phyloP scores from a whole-genome alignment of 2,888 invertebrate genomes.

The Crepidodera aurea region DNA sequence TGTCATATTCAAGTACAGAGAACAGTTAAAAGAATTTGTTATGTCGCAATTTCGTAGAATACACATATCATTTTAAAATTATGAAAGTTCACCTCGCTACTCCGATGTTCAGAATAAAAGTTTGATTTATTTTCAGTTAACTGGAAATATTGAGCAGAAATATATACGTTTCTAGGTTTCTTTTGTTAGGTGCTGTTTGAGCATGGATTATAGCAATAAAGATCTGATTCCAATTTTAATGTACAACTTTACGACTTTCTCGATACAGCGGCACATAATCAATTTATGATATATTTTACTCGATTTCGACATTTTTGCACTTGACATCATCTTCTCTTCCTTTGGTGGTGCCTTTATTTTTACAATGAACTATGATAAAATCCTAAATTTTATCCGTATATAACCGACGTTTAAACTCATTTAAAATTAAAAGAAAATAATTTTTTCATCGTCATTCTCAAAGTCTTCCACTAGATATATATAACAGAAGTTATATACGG shows the following conservation, averaged over 20 bases:
- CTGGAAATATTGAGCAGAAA: background rate
- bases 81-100: conserved; percentile 1
- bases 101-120: conserved; percentile 2
- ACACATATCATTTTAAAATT: conserved; percentile 7
- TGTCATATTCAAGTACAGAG: conserved; percentile 9
- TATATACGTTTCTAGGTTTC: background rate
- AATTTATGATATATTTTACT: background rate
- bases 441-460: too few species aligned
- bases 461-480: too few species aligned
- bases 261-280: background rate
- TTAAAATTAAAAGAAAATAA: too few species aligned
- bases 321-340: too few species aligned
- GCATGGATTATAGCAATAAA: background rate
- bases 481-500: too few species aligned
- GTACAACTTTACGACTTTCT: background rate
- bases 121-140: conserved; percentile 14
- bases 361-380: too few species aligned
- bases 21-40: conserved; percentile 9
- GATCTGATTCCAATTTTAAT: background rate
- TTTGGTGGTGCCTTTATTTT: too few species aligned
- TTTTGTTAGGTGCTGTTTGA: background rate
- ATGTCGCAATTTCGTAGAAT: conserved; percentile 1
- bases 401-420: too few species aligned
- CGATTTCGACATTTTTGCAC: too few species aligned
- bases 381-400: too few species aligned